Percentiles rank a stretch among this genome's conserved stretches.
phyloP scores from a whole-genome alignment of 2,888 invertebrate genomes.

The Tethea ocularis region DNA sequence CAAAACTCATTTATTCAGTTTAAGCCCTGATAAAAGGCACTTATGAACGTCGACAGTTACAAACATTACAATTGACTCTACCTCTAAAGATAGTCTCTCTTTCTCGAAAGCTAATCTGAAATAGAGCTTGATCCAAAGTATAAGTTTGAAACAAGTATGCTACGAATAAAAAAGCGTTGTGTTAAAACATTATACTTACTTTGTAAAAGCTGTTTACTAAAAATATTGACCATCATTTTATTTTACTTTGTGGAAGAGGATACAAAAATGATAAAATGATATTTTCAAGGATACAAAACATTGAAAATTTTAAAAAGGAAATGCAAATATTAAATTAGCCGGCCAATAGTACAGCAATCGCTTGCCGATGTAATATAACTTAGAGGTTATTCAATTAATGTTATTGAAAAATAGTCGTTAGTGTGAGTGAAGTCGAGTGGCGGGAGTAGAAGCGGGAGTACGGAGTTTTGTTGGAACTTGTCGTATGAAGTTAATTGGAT shows the following conservation, averaged over 20 bases:
- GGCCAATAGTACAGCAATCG: conserved; percentile 32
- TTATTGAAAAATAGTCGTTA: conserved; percentile 74
- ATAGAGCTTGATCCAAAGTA: too few species aligned
- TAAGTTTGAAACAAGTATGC: too few species aligned
- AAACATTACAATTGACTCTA: too few species aligned
- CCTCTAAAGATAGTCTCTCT: too few species aligned
- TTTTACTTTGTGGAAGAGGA: background rate
- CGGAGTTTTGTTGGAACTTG: conserved; percentile 61
- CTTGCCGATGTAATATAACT: conserved; percentile 35
- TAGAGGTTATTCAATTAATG: conserved; percentile 63
- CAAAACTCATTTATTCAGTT: too few species aligned
- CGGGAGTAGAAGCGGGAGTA: conserved; percentile 36
- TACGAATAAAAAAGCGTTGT: too few species aligned
- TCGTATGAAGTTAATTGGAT: conserved; percentile 80
- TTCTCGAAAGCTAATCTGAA: too few species aligned
- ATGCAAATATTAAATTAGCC: conserved; percentile 31
- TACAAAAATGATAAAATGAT: too few species aligned
- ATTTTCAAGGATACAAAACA: conserved; percentile 9
- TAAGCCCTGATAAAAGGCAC: too few species aligned
- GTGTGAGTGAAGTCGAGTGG: conserved; percentile 55
- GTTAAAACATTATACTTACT: too few species aligned
- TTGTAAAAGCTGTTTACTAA: too few species aligned
- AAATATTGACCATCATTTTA: background rate
- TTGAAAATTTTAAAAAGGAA: conserved; percentile 30
- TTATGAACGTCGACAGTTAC: too few species aligned